Evolutionary conservation across 1,140 invertebrate genomes (phyloP).

Genomic region (Apis florea): DNA sequence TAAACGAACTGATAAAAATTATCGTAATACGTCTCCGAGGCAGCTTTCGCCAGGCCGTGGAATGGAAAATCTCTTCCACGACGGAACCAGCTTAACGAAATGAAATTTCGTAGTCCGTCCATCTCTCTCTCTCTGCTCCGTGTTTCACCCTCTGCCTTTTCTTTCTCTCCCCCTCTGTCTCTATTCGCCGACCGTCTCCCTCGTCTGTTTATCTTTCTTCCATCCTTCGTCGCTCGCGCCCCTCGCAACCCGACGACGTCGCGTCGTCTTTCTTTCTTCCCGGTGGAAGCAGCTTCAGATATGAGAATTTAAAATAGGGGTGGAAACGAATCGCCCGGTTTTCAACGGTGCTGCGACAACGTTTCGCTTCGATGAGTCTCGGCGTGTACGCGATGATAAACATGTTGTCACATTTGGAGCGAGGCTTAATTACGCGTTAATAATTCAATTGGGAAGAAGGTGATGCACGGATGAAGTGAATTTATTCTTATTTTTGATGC

Average conservation of each 20-base stretch:
- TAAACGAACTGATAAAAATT: slow-evolving; percentile 48
- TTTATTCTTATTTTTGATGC: too few relatives aligned
- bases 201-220: slow-evolving; percentile 31
- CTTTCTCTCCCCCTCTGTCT: neutral
- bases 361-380: slow-evolving; percentile 37
- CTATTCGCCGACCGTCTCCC: slow-evolving; percentile 3
- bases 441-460: neutral
- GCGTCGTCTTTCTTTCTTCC: neutral
- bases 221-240: neutral
- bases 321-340: slow-evolving; percentile 49
- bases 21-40: slow-evolving; percentile 41
- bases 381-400: slow-evolving; percentile 29
- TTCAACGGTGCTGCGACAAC: slow-evolving; percentile 46
- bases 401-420: slow-evolving; percentile 49
- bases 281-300: slow-evolving; percentile 14
- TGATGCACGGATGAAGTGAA: too few relatives aligned
- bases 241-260: neutral
- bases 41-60: slow-evolving; percentile 21
- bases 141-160: neutral
- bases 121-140: neutral
- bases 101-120: slow-evolving; percentile 52
- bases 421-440: neutral
- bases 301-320: slow-evolving; percentile 56
- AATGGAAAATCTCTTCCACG: slow-evolving; percentile 54
- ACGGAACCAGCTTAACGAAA: slow-evolving; percentile 61